Evolutionary conservation across 2,888 invertebrate species (phyloP).

Genomic region (Archips xylosteana): DNA sequence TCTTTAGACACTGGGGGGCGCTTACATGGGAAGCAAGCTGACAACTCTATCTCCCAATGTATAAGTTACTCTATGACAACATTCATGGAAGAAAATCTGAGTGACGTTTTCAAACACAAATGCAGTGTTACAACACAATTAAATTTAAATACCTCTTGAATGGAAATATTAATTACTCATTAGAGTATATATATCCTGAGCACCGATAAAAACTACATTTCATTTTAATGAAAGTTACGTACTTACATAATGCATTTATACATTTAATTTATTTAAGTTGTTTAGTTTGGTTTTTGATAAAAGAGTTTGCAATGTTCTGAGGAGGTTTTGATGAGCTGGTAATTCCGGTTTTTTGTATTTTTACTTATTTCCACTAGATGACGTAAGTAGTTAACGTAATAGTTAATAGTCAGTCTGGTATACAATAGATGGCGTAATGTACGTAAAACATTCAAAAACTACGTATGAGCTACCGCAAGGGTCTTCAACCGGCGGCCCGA

Average conservation of each 20-base stretch:
- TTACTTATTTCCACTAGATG: conserved; percentile 14
- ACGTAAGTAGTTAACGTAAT: neutral
- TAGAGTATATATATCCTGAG: neutral
- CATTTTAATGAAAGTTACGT: neutral
- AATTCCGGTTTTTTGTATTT: conserved; percentile 9
- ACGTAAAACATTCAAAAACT: neutral
- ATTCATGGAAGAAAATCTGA: conserved; percentile 64
- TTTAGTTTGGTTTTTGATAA: neutral
- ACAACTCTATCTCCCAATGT: too few relatives aligned
- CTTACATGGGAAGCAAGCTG: too few relatives aligned
- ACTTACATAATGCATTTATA: neutral
- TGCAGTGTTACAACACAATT: conserved; percentile 45
- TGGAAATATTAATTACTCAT: neutral
- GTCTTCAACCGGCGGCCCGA: too few relatives aligned
- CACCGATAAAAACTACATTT: neutral
- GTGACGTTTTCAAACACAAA: conserved; percentile 63
- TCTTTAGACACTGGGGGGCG: too few relatives aligned
- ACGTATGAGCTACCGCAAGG: neutral
- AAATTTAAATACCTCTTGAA: neutral
- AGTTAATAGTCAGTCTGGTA: neutral
- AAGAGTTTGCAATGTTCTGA: neutral
- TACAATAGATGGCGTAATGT: neutral
- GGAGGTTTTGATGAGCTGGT: conserved; percentile 1
- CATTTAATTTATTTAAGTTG: neutral
- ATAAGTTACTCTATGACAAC: too few relatives aligned